Evolutionary conservation across 2,888 invertebrate genomes (phyloP).

Genomic region (Plebejus melissa): DNA sequence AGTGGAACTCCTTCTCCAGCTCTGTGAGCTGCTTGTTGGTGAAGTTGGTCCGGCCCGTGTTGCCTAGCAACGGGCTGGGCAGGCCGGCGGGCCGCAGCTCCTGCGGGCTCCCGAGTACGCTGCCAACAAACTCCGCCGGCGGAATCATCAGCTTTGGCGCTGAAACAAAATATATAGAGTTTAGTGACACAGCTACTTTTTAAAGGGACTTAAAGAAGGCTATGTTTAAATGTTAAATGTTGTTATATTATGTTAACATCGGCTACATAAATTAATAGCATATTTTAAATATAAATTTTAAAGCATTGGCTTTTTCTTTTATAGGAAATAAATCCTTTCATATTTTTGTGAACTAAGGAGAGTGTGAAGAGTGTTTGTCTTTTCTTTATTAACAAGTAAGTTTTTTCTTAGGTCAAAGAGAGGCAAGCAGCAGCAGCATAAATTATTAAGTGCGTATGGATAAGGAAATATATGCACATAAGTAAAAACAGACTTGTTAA

Average conservation of each 20-base stretch:
- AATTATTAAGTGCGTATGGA: too few relatives aligned
- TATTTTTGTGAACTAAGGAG: too few relatives aligned
- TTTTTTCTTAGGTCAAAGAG: too few relatives aligned
- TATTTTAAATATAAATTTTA: too few relatives aligned
- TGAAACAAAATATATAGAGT: conserved; percentile 58
- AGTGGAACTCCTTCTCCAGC: conserved; percentile 99
- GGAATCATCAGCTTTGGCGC: conserved; percentile 83
- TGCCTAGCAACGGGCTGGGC: conserved; percentile 78
- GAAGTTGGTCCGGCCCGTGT: conserved; percentile 98
- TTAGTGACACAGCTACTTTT: not conserved
- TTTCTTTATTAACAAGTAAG: too few relatives aligned
- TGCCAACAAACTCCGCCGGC: conserved; percentile 70
- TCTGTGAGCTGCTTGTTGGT: conserved; percentile 99
- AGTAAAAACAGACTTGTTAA: too few relatives aligned
- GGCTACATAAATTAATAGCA: not conserved
- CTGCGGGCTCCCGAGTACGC: conserved; percentile 71
- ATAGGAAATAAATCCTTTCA: too few relatives aligned
- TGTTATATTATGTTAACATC: not conserved
- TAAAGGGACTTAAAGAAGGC: too few relatives aligned
- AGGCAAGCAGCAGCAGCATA: too few relatives aligned
- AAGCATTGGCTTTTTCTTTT: too few relatives aligned
- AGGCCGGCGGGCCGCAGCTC: conserved; percentile 71
- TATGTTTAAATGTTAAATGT: not conserved
- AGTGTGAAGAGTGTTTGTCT: too few relatives aligned
- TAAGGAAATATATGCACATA: too few relatives aligned